phyloP scores from a whole-genome alignment of 2,888 invertebrate genomes.

The Polyploca ridens region DNA sequence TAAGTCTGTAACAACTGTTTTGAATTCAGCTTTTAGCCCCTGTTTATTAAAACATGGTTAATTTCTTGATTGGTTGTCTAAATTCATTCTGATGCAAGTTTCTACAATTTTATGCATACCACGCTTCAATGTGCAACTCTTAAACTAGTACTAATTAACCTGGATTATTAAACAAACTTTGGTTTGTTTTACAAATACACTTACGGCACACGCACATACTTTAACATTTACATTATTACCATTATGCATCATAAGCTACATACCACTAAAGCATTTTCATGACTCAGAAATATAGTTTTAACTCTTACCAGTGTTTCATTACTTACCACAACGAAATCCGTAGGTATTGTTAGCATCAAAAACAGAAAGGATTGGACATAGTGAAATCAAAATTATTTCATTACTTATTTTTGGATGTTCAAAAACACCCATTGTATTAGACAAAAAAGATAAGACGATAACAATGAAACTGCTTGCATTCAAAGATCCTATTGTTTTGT shows the following conservation, averaged over 20 bases:
- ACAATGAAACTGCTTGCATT: constrained; percentile 54
- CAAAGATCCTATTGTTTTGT: constrained; percentile 23
- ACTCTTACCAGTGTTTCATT: constrained; percentile 29
- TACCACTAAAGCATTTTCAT: neutral
- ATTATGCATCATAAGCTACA: too few relatives aligned
- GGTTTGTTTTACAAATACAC: neutral
- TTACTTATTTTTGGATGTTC: constrained; percentile 42
- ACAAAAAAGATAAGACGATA: constrained; percentile 43
- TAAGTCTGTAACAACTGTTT: neutral
- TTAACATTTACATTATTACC: neutral
- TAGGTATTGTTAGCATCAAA: constrained; percentile 55
- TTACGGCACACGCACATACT: neutral
- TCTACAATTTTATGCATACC: neutral
- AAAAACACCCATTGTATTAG: constrained; percentile 46
- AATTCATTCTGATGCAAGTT: constrained; percentile 1
- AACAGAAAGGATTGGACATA: constrained; percentile 53
- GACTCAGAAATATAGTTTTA: too few relatives aligned
- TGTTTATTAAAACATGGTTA: neutral
- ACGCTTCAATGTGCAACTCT: neutral
- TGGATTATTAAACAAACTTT: neutral
- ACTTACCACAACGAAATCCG: too few relatives aligned
- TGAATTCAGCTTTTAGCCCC: neutral
- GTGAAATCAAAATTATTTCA: constrained; percentile 49
- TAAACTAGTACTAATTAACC: neutral
- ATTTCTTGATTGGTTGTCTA: neutral